Conservation (phyloP, 2,797 vertebrate genomes). For the Gobio occitaniae region DNA sequence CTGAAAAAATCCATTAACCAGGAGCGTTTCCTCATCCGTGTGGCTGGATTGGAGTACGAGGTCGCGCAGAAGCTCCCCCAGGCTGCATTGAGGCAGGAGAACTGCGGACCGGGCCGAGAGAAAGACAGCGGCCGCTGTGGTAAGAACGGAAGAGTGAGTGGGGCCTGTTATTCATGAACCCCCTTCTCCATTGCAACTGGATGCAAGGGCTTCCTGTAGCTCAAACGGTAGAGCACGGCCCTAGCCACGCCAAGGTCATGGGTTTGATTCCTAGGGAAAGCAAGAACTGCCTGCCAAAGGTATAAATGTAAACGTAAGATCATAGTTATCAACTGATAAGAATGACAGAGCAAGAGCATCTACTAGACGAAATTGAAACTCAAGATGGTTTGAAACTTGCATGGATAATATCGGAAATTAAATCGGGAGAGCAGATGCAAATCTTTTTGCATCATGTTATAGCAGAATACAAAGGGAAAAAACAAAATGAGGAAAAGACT, state of each 20-base stretch:
- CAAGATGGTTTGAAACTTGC: background rate
- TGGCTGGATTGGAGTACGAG: constrained; percentile 93
- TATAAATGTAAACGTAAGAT: background rate
- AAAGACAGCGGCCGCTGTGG: constrained; percentile 90
- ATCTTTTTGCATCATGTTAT: too few species aligned
- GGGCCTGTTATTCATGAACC: constrained; percentile 16
- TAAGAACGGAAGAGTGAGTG: constrained; percentile 76
- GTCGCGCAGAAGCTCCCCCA: constrained; percentile 90
- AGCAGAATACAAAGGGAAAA: too few species aligned
- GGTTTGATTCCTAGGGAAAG: background rate
- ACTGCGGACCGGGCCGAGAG: constrained; percentile 88
- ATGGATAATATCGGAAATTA: too few species aligned
- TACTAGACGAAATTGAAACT: background rate
- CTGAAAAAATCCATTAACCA: constrained; percentile 98
- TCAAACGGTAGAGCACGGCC: background rate
- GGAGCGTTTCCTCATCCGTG: constrained; percentile 93
- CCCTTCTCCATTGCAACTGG: constrained; percentile 7
- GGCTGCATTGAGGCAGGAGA: constrained; percentile 74
- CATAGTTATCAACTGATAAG: too few species aligned
- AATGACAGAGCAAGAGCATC: background rate
- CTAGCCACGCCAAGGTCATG: background rate
- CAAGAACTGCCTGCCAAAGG: background rate
- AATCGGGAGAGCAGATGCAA: too few species aligned
- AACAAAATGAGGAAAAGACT: too few species aligned
- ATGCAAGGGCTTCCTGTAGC: background rate